Percentiles rank a stretch among this genome's conserved stretches.
Conservation (phyloP, 2,797 vertebrate genomes). For the Argya squamiceps region DNA sequence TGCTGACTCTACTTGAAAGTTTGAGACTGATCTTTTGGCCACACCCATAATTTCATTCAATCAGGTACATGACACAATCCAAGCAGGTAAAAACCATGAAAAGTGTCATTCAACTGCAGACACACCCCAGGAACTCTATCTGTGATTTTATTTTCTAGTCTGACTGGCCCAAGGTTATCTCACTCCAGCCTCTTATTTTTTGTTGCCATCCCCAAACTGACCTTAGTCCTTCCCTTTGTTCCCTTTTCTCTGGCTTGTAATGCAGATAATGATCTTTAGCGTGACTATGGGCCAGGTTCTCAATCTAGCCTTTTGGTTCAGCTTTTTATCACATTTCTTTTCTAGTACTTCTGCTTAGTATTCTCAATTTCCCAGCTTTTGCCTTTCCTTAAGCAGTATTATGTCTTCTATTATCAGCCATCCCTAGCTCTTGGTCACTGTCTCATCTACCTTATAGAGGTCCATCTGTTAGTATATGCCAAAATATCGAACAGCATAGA, state of each 20-base stretch:
- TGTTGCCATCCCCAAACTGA: rapidly evolving
- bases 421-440: neutral
- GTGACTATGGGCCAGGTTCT: neutral
- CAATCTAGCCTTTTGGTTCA: neutral
- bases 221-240: neutral
- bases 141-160: neutral
- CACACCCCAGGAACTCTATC: neutral
- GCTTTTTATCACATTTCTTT: neutral
- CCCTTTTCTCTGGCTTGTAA: neutral
- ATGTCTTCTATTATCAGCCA: neutral
- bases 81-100: neutral
- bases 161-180: neutral
- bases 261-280: neutral
- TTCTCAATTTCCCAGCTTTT: neutral
- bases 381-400: neutral
- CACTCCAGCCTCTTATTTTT: neutral
- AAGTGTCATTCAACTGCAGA: neutral
- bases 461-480: neutral
- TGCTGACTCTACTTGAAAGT: neutral
- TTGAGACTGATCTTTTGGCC: neutral
- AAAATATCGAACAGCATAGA: rapidly evolving
- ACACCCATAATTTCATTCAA: neutral
- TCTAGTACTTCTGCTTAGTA: neutral
- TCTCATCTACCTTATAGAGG: neutral
- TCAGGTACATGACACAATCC: neutral